Evolutionary conservation across 1,140 invertebrate genomes (phyloP).

Genomic region (Zaprionus ornatus): DNA sequence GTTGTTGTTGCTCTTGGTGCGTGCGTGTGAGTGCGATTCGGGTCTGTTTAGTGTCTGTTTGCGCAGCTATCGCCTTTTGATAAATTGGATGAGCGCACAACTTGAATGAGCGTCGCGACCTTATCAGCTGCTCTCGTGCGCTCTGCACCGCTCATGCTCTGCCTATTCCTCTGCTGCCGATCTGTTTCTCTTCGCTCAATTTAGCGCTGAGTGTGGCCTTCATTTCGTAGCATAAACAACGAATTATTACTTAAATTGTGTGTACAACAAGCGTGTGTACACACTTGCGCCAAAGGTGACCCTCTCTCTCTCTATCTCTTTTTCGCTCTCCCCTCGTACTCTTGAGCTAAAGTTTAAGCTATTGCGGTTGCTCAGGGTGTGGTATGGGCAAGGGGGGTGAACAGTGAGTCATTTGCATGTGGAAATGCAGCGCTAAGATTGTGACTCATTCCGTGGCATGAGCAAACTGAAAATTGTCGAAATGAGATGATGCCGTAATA

Average conservation of each 20-base stretch:
- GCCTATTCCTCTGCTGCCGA: slow-evolving; percentile 15
- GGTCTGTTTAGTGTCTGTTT: slow-evolving; percentile 29
- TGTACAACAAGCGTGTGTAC: neutral
- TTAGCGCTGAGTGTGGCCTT: slow-evolving; percentile 19
- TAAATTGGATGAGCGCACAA: slow-evolving; percentile 30
- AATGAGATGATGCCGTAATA: slow-evolving; percentile 7
- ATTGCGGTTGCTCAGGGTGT: neutral
- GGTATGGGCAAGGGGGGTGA: neutral
- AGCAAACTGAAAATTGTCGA: slow-evolving; percentile 3
- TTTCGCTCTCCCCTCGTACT: neutral
- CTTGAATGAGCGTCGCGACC: slow-evolving; percentile 7
- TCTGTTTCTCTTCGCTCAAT: slow-evolving; percentile 23
- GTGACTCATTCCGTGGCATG: slow-evolving; percentile 27
- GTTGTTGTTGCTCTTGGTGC: slow-evolving; percentile 2
- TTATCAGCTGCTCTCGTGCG: neutral
- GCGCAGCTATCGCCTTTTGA: slow-evolving; percentile 38
- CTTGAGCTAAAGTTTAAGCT: slow-evolving; percentile 12
- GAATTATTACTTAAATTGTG: slow-evolving; percentile 21
- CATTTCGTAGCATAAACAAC: slow-evolving; percentile 14
- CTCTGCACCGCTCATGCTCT: neutral
- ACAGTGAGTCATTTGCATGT: slow-evolving; percentile 35
- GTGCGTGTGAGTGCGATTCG: neutral
- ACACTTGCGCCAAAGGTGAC: neutral
- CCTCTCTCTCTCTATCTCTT: neutral
- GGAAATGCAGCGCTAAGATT: slow-evolving; percentile 26